Conservation (phyloP, 1,140 invertebrate species). For the Zaprionus inermis region DNA sequence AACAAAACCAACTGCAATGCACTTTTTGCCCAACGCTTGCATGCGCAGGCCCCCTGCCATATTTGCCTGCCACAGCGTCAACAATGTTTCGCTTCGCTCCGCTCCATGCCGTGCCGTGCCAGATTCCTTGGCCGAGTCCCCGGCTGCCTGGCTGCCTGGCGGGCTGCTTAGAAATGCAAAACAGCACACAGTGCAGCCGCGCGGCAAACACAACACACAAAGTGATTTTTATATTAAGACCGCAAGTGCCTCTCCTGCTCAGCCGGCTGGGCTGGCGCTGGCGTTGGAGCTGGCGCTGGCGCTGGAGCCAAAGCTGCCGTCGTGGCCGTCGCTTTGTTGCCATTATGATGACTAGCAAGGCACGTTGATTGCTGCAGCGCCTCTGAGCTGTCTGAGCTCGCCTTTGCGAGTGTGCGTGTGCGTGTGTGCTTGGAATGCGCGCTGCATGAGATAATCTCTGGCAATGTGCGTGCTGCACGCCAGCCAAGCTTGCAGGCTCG, state of each 20-base stretch:
- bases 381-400: constrained; percentile 30
- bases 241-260: constrained; percentile 69
- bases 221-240: constrained; percentile 83
- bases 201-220: constrained; percentile 79
- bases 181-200: constrained; percentile 56
- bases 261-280: neutral
- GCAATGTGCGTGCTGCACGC: constrained; percentile 77
- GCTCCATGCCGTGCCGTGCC: neutral
- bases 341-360: constrained; percentile 76
- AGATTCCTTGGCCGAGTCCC: constrained; percentile 7
- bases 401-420: constrained; percentile 15
- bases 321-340: constrained; percentile 69
- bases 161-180: constrained; percentile 79
- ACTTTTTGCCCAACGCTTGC: constrained; percentile 26
- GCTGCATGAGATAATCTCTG: constrained; percentile 80
- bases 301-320: constrained; percentile 9
- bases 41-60: constrained; percentile 37
- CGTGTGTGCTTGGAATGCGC: constrained; percentile 62
- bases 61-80: constrained; percentile 57
- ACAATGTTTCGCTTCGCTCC: constrained; percentile 61
- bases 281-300: neutral
- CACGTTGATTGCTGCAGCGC: constrained; percentile 74
- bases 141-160: constrained; percentile 19
- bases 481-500: constrained; percentile 45
- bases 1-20: constrained; percentile 50